Conservation (phyloP, 2,797 vertebrate species). For the Rhynchotus rufescens region DNA sequence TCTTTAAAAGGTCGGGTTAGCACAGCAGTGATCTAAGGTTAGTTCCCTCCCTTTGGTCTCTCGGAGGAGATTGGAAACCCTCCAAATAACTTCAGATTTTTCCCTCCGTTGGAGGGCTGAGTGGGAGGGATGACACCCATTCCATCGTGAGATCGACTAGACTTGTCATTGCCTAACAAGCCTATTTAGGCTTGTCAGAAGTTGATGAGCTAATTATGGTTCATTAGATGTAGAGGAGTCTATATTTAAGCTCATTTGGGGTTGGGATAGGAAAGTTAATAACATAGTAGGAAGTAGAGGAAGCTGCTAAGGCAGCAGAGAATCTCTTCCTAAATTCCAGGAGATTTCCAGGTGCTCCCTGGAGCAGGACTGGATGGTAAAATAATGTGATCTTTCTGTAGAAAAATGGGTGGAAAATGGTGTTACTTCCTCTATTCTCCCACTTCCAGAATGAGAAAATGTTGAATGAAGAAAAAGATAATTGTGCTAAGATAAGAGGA, state of each 20-base stretch:
- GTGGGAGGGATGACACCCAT: not conserved
- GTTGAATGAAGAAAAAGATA: not conserved
- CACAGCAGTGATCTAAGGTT: not conserved
- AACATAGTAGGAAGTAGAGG: not conserved
- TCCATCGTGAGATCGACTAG: not conserved
- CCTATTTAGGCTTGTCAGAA: conserved; percentile 41
- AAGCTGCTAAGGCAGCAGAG: not conserved
- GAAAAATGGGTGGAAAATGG: not conserved
- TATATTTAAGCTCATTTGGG: conserved; percentile 41
- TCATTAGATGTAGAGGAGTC: conserved; percentile 26
- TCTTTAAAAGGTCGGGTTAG: not conserved
- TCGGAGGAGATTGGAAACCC: not conserved
- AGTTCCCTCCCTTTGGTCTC: not conserved
- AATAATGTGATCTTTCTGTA: not conserved
- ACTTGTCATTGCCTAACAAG: conserved; percentile 37
- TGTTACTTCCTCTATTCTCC: not conserved
- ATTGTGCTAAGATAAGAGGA: not conserved
- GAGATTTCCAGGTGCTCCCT: not conserved
- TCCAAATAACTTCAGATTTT: not conserved
- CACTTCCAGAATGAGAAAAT: not conserved
- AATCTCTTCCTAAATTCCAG: not conserved
- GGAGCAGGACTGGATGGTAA: not conserved
- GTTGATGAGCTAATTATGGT: conserved; percentile 33
- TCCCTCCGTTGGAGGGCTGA: not conserved
- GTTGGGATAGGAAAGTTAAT: conserved; percentile 12